Percentiles rank a stretch among this genome's conserved stretches.
Conservation (phyloP, 2,113 vertebrate genomes). For the Oryzias woworae region DNA sequence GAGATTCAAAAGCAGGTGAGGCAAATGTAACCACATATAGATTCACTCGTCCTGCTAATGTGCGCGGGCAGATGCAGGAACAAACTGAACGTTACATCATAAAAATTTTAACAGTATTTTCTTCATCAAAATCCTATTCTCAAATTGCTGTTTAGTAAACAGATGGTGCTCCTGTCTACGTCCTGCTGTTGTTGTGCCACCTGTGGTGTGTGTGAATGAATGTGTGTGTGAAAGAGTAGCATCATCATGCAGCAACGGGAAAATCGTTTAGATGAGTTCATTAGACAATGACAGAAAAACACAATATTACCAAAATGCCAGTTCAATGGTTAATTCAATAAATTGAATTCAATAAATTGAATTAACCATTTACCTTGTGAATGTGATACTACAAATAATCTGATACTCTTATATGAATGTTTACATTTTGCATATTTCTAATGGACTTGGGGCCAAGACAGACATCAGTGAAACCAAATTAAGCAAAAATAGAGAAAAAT, state of each 20-base stretch:
- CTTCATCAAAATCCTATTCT: constrained; percentile 23
- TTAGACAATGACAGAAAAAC: constrained; percentile 30
- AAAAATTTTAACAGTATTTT: constrained; percentile 30
- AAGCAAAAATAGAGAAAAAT: too few relatives aligned
- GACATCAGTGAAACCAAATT: too few relatives aligned
- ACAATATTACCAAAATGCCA: not conserved
- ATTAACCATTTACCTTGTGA: too few relatives aligned
- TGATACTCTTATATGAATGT: too few relatives aligned
- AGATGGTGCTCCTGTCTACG: constrained; percentile 16
- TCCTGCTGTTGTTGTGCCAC: constrained; percentile 43
- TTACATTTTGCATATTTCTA: too few relatives aligned
- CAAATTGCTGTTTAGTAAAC: constrained; percentile 47
- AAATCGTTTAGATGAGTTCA: constrained; percentile 30
- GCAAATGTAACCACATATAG: constrained; percentile 22
- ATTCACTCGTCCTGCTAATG: constrained; percentile 1
- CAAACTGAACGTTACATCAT: constrained; percentile 1
- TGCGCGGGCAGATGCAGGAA: constrained; percentile 7
- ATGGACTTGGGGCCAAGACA: too few relatives aligned
- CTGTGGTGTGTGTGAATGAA: constrained; percentile 22
- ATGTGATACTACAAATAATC: too few relatives aligned
- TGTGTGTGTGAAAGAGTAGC: constrained; percentile 26
- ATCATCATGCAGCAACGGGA: constrained; percentile 31
- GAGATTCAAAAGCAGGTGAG: constrained; percentile 87
- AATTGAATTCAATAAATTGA: too few relatives aligned
- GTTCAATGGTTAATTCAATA: too few relatives aligned